phyloP scores from a whole-genome alignment of 1,140 invertebrate species.

The Brachionus angularis region DNA sequence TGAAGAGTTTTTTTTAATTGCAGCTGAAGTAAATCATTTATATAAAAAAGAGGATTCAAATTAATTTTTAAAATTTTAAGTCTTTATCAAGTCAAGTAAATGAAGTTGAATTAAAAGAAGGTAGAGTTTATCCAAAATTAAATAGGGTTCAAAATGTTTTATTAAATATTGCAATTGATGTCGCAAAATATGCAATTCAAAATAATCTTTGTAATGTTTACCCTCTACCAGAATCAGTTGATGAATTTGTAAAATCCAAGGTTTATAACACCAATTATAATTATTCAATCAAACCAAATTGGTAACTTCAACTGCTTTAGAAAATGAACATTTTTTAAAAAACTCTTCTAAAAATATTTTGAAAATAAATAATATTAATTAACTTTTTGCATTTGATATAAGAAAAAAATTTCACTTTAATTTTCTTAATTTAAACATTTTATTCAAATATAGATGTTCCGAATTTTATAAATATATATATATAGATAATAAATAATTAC shows the following conservation, averaged over 20 bases:
- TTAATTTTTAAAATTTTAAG: conserved; percentile 52
- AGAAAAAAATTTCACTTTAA: too few relatives aligned
- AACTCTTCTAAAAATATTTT: neutral
- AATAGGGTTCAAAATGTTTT: conserved; percentile 74
- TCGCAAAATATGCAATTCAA: conserved; percentile 45
- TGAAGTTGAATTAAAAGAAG: conserved; percentile 70
- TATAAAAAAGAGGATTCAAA: neutral
- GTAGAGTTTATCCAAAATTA: conserved; percentile 83
- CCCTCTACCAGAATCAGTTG: conserved; percentile 66
- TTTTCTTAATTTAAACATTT: too few relatives aligned
- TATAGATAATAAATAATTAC: too few relatives aligned
- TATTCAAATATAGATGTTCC: too few relatives aligned
- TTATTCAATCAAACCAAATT: neutral
- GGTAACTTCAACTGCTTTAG: neutral
- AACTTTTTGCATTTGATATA: too few relatives aligned
- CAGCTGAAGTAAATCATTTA: conserved; percentile 51
- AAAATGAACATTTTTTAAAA: neutral
- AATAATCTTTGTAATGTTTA: conserved; percentile 70
- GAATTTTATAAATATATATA: too few relatives aligned
- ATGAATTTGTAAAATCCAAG: neutral
- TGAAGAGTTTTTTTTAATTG: conserved; percentile 54
- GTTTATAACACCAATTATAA: conserved; percentile 1
- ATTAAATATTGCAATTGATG: conserved; percentile 61
- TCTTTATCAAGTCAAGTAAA: conserved; percentile 73
- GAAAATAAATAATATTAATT: neutral